Base-by-base conservation (phyloP, 2,113 vertebrate species). In the Chinchilla lanigera region DNA sequence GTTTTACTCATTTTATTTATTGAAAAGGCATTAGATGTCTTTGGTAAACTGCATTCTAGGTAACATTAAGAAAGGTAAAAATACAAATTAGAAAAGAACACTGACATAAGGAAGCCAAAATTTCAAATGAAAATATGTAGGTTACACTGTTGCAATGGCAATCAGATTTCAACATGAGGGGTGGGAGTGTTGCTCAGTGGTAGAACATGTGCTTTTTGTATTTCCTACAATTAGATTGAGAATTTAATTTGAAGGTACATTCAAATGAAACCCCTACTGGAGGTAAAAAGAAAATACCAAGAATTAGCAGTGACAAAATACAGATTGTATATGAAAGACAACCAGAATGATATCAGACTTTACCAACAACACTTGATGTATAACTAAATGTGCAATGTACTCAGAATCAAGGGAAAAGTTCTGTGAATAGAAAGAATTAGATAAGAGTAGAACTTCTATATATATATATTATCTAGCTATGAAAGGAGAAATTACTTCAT, bases 71-170 rank as follows among this genome's bases (percentile, higher is more conserved):
- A 85, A 93, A 83, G 41, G 30, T 71, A 52, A 24, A 88, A 78
- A 77, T 60, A 69, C 2, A 78, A 61, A 50, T 44, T n/a, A 65
- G n/a, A 75, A 80, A 65, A 73, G 8, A 85, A 50, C 89, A 41
- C 61, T 65, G 35, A 90, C 4, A 82, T 63, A 58, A 95, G 50
- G 90, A 82, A 89, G 56, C 56, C 73, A 95, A 97, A 71, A 75
- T 86, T 91, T 87, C 12, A 17, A 52, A 84, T 69, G 67, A 95
- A 91, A 96, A 69, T 81, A 47, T 30, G 7, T 35, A n/a, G 87
- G 5, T 69, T 50, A 61, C 3, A 61, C 20, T 73, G 9, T 73
- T 41, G 69, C 30, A 73, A 41, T 73, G 20, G 9, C 38, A 73
- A 69, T 69, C 67, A 69, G 22, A 24, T 73, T 73, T 73, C 69